Conservation (phyloP, 2,797 vertebrate genomes). For the Melanotaenia pygmaea region DNA sequence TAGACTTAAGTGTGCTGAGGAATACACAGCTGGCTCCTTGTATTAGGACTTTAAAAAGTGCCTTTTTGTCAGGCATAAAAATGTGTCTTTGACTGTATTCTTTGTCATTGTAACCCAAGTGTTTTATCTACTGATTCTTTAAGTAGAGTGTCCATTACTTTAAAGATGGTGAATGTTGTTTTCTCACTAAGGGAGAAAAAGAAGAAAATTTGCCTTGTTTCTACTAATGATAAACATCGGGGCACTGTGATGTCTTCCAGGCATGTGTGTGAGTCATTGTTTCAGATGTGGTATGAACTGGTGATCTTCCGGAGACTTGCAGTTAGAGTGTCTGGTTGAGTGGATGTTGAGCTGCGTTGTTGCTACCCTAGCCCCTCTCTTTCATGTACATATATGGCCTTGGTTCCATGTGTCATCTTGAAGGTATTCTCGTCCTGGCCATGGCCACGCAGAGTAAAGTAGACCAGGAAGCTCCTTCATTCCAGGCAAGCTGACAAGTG, state of each 20-base stretch:
- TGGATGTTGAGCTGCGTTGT: constrained; percentile 21
- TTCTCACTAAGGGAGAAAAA: neutral
- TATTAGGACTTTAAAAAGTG: neutral
- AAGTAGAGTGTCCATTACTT: neutral
- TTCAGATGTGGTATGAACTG: constrained; percentile 2
- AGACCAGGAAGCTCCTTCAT: constrained; percentile 41
- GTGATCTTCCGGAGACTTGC: constrained; percentile 19
- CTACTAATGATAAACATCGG: neutral
- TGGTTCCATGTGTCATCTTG: constrained; percentile 31
- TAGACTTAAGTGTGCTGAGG: neutral
- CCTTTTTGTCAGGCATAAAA: neutral
- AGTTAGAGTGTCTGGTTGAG: constrained; percentile 13
- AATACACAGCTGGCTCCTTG: neutral
- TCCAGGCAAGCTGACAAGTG: constrained; percentile 44
- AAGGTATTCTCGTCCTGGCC: constrained; percentile 46
- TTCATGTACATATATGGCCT: constrained; percentile 69
- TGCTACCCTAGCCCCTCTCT: constrained; percentile 24
- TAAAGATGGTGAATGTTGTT: neutral
- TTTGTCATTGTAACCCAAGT: neutral
- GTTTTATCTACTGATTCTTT: neutral
- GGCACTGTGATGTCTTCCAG: neutral
- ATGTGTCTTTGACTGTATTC: neutral
- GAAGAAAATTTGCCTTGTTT: neutral
- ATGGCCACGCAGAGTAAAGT: constrained; percentile 31
- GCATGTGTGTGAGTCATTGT: neutral